Base-by-base conservation (phyloP, 2,888 invertebrate genomes). In the Sphaerophoria rueppellii region DNA sequence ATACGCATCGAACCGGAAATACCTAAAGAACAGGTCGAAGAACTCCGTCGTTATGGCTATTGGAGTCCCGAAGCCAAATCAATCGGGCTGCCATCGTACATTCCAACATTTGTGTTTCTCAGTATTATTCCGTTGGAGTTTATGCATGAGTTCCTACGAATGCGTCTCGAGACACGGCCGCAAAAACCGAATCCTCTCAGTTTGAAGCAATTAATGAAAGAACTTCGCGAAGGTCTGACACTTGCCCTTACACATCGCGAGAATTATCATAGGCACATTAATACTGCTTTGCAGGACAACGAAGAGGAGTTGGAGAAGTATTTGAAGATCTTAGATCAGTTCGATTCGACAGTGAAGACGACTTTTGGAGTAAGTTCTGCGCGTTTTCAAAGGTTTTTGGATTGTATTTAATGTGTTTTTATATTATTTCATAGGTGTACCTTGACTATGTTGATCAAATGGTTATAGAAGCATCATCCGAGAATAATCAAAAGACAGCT, bases 141-240 rank as follows among this genome's bases (percentile, higher is more conserved):
- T n/a, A 95, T 98, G 85, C 96, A 98, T 90, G 98, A 98, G 92
- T 98, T 98, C 92, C 93, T 98, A 55, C 93, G 95, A 81, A 95
- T 98, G 93, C 93, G 98, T 55, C 93, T 98, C 50, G 97, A 98
- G 90, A 95, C 96, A 82, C 95, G 95, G 77, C 96, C 97, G 0
- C 94, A 94, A 32, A 95, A 96, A 65, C 98, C 98, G 0, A 97
- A 97, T 65, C 95, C 96, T 6, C 93, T 98, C 58, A 97, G 97
- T 87, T 94, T 98, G 58, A 94, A 96, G 89, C 98, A 98, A 93
- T 91, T 98, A 65, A 96, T 97, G 93, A 95, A 96, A 89, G 98
- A 99, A 92, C 93, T 98, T 87, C 96, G 97, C 83, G 98, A 98
- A 89, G 97, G 97, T 0, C 92, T 99, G 71, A 95, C 95, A 88